phyloP scores from a whole-genome alignment of 2,113 vertebrate genomes.

The Tragelaphus buxtoni region DNA sequence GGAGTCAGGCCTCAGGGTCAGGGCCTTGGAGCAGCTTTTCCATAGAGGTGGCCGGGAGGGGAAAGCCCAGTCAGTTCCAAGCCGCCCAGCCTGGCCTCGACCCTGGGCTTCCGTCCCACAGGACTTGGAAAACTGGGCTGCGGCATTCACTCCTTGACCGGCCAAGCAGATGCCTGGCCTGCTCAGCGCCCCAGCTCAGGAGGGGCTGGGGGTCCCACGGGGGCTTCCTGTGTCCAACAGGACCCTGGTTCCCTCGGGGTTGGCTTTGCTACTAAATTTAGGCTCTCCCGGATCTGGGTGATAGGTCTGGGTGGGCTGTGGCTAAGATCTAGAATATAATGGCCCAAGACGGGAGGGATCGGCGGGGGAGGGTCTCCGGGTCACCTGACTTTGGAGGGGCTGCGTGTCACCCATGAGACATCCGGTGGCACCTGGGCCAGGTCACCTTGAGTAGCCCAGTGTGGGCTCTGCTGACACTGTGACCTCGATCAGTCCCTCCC shows the following conservation, averaged over 20 bases:
- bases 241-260: rapidly evolving
- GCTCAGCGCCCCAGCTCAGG: rapidly evolving
- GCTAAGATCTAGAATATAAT: background rate
- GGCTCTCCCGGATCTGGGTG: background rate
- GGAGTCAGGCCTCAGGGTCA: background rate
- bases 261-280: background rate
- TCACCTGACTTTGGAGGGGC: background rate
- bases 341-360: background rate
- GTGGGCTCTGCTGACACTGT: background rate
- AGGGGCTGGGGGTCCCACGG: rapidly evolving
- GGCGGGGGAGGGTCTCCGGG: background rate
- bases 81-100: background rate
- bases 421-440: background rate
- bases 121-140: background rate
- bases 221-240: rapidly evolving
- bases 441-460: background rate
- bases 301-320: background rate
- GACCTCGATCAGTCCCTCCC: background rate
- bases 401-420: background rate
- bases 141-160: rapidly evolving
- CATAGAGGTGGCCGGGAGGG: background rate
- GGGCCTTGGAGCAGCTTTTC: rapidly evolving
- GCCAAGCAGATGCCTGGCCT: background rate
- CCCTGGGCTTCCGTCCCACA: background rate
- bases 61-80: background rate